Conservation (phyloP, 2,888 invertebrate species). For the Sphinx pinastri region DNA sequence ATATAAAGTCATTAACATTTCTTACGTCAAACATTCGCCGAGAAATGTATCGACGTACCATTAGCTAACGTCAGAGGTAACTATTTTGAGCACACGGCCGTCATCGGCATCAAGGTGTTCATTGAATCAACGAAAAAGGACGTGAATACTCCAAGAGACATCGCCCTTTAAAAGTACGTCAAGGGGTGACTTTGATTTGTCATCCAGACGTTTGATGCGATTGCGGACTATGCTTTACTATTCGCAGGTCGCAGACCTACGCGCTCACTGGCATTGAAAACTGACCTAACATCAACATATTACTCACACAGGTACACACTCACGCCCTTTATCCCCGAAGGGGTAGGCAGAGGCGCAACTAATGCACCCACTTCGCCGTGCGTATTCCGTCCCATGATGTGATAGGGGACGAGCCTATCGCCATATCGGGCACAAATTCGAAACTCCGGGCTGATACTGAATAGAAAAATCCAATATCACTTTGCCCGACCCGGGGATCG, state of each 20-base stretch:
- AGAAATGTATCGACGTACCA: constrained; percentile 58
- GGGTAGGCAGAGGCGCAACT: too few species aligned
- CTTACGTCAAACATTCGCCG: constrained; percentile 68
- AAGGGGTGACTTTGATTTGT: constrained; percentile 54
- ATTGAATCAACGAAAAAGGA: constrained; percentile 58
- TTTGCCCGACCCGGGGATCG: too few species aligned
- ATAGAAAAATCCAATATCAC: too few species aligned
- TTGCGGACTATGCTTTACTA: constrained; percentile 33
- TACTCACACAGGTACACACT: too few species aligned
- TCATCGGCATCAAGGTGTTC: constrained; percentile 62
- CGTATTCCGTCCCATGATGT: too few species aligned
- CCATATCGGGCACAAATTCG: too few species aligned
- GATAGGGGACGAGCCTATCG: too few species aligned
- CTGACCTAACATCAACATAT: not conserved
- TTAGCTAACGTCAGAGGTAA: constrained; percentile 63
- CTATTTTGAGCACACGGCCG: constrained; percentile 68
- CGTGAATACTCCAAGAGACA: constrained; percentile 42
- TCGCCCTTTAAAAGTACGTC: constrained; percentile 50
- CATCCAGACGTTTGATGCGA: constrained; percentile 48
- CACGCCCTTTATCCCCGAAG: too few species aligned
- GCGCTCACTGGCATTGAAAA: not conserved
- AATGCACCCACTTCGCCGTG: too few species aligned
- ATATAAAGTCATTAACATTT: constrained; percentile 66
- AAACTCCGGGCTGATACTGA: too few species aligned
- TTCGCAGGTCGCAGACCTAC: constrained; percentile 3